phyloP scores from a whole-genome alignment of 2,113 vertebrate genomes.

The Dasyprocta punctata region DNA sequence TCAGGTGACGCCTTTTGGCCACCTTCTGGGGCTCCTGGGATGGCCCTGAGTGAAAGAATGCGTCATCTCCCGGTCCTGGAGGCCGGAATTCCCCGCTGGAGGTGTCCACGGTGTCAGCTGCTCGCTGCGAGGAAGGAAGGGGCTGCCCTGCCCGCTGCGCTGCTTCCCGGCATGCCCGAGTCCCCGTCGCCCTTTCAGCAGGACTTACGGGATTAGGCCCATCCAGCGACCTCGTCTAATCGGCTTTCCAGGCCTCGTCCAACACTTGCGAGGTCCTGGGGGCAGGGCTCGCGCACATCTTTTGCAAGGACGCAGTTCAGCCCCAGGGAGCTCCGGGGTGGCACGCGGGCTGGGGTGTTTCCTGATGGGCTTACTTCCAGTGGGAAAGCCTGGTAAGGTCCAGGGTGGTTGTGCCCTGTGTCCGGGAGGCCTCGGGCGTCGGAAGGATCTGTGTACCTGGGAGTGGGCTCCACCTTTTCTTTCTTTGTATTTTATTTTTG shows the following conservation, averaged over 20 bases:
- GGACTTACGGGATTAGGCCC: neutral
- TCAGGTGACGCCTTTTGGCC: neutral
- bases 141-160: neutral
- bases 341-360: neutral
- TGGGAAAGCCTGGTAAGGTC: neutral
- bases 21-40: neutral
- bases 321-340: neutral
- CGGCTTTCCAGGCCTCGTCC: neutral
- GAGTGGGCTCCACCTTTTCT: neutral
- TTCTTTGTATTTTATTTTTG: neutral
- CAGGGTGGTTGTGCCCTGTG: neutral
- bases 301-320: neutral
- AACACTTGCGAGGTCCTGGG: neutral
- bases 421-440: rapidly evolving
- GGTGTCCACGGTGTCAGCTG: no score
- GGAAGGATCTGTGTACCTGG: neutral
- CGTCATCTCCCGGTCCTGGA: neutral
- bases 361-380: rapidly evolving
- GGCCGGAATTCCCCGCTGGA: neutral
- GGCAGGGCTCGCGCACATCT: neutral
- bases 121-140: neutral
- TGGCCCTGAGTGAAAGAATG: no score
- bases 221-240: neutral
- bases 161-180: neutral
- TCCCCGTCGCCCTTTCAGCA: neutral